A percentile compares a stretch with the other conserved stretches of the same genome.
phyloP scores from a whole-genome alignment of 2,797 vertebrate genomes.

The Kryptolebias ocellatus region DNA sequence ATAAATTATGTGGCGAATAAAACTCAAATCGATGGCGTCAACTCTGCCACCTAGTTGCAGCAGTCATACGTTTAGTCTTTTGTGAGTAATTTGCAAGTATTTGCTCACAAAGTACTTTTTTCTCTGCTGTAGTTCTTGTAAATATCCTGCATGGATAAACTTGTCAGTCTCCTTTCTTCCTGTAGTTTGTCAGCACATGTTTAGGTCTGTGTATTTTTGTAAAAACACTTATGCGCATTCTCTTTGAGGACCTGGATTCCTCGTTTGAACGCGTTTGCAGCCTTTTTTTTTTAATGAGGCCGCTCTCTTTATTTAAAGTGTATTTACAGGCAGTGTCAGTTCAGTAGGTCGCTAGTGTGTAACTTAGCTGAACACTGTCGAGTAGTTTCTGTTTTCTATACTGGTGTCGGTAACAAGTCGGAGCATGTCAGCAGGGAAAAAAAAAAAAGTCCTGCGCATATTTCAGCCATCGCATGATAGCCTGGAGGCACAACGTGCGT shows the following conservation, averaged over 20 bases:
- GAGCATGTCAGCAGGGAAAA: slow-evolving; percentile 60
- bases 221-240: not conserved
- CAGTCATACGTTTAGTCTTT: not conserved
- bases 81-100: not conserved
- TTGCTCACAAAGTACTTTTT: not conserved
- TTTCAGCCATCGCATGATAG: slow-evolving; percentile 26
- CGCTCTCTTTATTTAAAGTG: not conserved
- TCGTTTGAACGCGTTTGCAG: not conserved
- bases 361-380: not conserved
- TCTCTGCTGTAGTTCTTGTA: not conserved
- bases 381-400: slow-evolving; percentile 30
- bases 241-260: not conserved
- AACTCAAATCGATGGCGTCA: too few relatives aligned
- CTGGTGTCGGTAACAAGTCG: slow-evolving; percentile 54
- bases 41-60: too few relatives aligned
- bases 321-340: not conserved
- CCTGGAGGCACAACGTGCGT: slow-evolving; percentile 12
- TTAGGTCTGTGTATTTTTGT: not conserved
- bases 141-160: not conserved
- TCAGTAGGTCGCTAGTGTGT: not conserved
- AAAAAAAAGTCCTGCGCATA: slow-evolving; percentile 62
- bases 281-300: not conserved
- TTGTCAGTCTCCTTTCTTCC: too few relatives aligned
- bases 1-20: too few relatives aligned
- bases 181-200: not conserved